Evolutionary conservation across 2,113 vertebrate species (phyloP), one percentile per base, ranked within the genome.

Genomic region (Indri indri): DNA sequence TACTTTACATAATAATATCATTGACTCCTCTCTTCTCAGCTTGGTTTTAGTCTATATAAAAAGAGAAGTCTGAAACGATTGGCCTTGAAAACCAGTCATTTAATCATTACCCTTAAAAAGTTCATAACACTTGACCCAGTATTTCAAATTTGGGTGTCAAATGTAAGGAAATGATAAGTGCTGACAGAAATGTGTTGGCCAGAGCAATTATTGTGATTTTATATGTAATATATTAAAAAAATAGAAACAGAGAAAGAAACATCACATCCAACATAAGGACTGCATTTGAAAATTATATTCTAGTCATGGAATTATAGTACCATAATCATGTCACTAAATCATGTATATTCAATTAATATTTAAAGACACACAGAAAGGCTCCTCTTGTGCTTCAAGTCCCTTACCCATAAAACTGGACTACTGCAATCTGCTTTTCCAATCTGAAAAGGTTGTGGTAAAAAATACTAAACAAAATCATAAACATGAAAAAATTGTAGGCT

Each of bases 141-240:
- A 59, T 84, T 96, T 92, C 74, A 95, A 42, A 68, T 88, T 57
- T 37, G 10, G 47, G 23, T 27, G 27, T 70, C 42, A 70, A 42
- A 50, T 59, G 8, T 74, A 81, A 96, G 73, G 8, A 74, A 73
- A 71, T 79, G 40, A 65, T 59, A 1, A 86, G 23, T 16, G 1
- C 27, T 91, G 87, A 96, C 23, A 93, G 68, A 90, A 82, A 52
- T 45, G 42, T 80, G 50, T 68, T 73, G 92, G 59, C 18, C 23
- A 68, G n/a, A 42, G 9, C 45, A 87, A 86, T 42, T 82, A 50
- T 47, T 68, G 40, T 54, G n/a, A 40, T 82, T 77, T 90, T 54
- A 45, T 11, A 70, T 16, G 6, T 76, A 76, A 87, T 32, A 90
- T 20, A 77, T 18, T 54, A 32, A 37, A 32, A 59, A 8, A 8